Conservation (phyloP, 1,140 invertebrate species). For the Nasonia longicornis region DNA sequence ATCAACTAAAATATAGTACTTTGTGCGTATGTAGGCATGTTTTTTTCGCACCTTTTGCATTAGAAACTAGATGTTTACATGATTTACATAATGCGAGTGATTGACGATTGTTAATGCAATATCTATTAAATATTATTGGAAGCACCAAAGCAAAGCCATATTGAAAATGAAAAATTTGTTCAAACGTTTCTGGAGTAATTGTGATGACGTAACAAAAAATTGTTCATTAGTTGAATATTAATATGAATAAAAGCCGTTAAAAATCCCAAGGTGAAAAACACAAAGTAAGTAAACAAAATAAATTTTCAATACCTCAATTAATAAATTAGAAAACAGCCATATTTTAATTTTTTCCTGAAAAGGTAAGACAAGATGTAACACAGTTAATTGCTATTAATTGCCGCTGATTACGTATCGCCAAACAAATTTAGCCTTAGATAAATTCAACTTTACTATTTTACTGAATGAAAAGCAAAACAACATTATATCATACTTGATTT, state of each 20-base stretch:
- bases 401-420: constrained; percentile 14
- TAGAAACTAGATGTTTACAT: constrained; percentile 12
- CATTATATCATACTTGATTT: neutral
- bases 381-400: constrained; percentile 39
- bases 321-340: constrained; percentile 55
- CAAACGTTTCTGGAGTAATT: neutral
- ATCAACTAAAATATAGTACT: neutral
- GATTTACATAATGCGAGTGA: constrained; percentile 23
- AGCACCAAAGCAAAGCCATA: constrained; percentile 35
- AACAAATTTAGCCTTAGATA: constrained; percentile 30
- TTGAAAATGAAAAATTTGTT: neutral
- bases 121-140: constrained; percentile 24
- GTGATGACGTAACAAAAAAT: constrained; percentile 2
- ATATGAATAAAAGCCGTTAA: constrained; percentile 24
- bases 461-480: constrained; percentile 40
- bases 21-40: neutral
- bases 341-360: constrained; percentile 61
- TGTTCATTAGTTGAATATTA: constrained; percentile 30
- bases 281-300: constrained; percentile 53
- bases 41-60: neutral
- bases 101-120: constrained; percentile 32
- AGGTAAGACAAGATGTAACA: constrained; percentile 55
- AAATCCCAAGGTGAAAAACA: constrained; percentile 49
- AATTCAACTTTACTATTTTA: constrained; percentile 14
- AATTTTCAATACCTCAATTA: constrained; percentile 61